A percentile compares a stretch with the other conserved stretches of the same genome.
These are phyloP conservation scores for Scaptomyza flava DNA, from an alignment of 2,888 invertebrate species.

Conservation along the genomic window DNA sequence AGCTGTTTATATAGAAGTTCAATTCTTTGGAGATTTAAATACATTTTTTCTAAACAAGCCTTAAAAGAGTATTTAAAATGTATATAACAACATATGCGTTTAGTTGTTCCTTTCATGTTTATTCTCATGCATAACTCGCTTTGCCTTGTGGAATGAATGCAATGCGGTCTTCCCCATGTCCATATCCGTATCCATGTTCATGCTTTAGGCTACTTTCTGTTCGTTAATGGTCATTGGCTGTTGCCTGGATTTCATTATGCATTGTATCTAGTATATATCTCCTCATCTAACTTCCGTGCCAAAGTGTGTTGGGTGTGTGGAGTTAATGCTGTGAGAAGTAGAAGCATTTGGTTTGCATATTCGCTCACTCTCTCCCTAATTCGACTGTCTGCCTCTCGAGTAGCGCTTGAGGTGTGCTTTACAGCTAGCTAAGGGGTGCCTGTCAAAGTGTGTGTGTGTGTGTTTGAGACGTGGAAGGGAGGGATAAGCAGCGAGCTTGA, in stretches of 20 bases:
- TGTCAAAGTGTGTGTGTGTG: conserved; percentile 4
- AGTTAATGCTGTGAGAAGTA: conserved; percentile 41
- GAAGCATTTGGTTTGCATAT: conserved; percentile 46
- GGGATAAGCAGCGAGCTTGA: conserved; percentile 39
- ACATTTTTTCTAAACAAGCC: neutral
- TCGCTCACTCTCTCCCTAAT: conserved; percentile 4
- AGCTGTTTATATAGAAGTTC: no score
- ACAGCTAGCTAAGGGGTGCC: conserved; percentile 15
- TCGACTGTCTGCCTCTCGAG: conserved; percentile 23
- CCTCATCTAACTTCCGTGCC: neutral
- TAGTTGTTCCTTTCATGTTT: conserved; percentile 56
- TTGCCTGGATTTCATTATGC: conserved; percentile 70
- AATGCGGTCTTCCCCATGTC: conserved; percentile 7
- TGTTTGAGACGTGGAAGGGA: neutral
- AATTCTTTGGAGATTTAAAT: no score
- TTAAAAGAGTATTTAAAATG: conserved; percentile 23
- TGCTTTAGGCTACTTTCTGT: conserved; percentile 62
- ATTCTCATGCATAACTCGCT: conserved; percentile 76
- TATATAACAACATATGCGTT: neutral
- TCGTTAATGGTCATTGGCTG: conserved; percentile 74
- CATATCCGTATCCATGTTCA: conserved; percentile 37
- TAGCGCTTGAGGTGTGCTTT: conserved; percentile 66
- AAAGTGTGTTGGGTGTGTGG: conserved; percentile 18
- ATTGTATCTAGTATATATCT: conserved; percentile 40
- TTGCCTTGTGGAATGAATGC: conserved; percentile 45